Conservation (phyloP, 1,140 invertebrate species). For the Brachystomella parvula region DNA sequence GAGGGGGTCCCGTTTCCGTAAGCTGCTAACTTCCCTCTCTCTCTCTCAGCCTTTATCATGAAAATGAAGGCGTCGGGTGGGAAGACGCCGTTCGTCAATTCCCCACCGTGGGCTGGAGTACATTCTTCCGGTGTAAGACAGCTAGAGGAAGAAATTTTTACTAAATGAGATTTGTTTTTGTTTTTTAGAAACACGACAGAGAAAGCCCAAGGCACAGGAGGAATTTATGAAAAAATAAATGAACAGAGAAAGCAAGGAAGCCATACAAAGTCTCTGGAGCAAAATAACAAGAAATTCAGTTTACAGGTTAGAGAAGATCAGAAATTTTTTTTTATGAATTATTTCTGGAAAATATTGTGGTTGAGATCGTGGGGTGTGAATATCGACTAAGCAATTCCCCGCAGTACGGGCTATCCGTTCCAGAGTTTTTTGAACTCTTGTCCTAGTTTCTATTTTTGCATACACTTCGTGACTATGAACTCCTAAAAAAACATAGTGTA, state of each 20-base stretch:
- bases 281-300: too few species aligned
- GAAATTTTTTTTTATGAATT: too few species aligned
- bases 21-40: slow-evolving; percentile 32
- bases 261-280: neutral
- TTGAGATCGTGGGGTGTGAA: too few species aligned
- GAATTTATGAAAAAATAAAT: neutral
- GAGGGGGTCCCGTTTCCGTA: neutral
- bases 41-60: slow-evolving; percentile 46
- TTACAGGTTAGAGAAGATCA: too few species aligned
- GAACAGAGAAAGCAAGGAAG: neutral
- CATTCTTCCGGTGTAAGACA: slow-evolving; percentile 34
- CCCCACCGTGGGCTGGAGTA: slow-evolving; percentile 6
- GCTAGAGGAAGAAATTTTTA: slow-evolving; percentile 21
- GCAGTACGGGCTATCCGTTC: neutral
- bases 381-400: too few species aligned
- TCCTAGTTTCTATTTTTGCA: neutral
- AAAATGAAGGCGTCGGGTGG: slow-evolving; percentile 43
- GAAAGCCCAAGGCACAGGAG: slow-evolving; percentile 31
- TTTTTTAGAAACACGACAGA: slow-evolving; percentile 18
- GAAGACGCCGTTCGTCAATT: slow-evolving; percentile 23
- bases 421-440: neutral
- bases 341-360: too few species aligned
- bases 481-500: too few species aligned
- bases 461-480: too few species aligned
- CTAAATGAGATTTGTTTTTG: neutral